A percentile compares a stretch with the other conserved stretches of the same genome.
phyloP scores from a whole-genome alignment of 2,797 vertebrate genomes.

The Liparis tanakae region DNA sequence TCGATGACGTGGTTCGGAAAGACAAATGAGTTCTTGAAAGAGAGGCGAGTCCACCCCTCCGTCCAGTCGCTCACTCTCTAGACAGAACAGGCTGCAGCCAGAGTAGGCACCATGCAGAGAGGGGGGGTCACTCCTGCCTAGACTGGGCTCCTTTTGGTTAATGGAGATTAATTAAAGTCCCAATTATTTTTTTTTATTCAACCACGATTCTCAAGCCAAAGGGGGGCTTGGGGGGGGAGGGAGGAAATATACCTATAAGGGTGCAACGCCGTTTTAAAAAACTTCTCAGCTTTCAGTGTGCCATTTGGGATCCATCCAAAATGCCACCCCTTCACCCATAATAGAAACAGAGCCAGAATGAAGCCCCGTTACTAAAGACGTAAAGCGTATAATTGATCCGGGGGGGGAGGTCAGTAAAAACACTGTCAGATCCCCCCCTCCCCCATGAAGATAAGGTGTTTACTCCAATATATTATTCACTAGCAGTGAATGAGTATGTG shows the following conservation, averaged over 20 bases:
- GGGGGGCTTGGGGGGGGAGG: background rate
- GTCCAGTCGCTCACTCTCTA: constrained; percentile 55
- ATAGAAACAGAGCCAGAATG: too few relatives aligned
- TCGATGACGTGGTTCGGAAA: constrained; percentile 61
- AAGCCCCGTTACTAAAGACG: constrained; percentile 13
- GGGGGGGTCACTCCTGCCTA: constrained; percentile 15
- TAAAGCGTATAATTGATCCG: constrained; percentile 1
- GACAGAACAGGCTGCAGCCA: constrained; percentile 62
- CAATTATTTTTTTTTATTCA: background rate
- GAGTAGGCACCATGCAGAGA: constrained; percentile 77
- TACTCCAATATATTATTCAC: constrained; percentile 10
- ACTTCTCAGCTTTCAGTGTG: background rate
- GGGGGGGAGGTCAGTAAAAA: constrained; percentile 15
- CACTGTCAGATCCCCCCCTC: constrained; percentile 4
- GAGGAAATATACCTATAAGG: background rate
- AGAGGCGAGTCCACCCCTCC: constrained; percentile 48
- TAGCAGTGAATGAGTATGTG: too few relatives aligned
- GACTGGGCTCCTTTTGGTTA: constrained; percentile 17
- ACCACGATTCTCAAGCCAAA: too few relatives aligned
- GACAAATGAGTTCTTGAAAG: constrained; percentile 70
- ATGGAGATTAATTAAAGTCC: constrained; percentile 32
- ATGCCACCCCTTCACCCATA: too few relatives aligned
- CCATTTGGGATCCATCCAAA: too few relatives aligned
- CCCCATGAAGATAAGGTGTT: constrained; percentile 15
- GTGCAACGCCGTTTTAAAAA: background rate